Evolutionary conservation across 2,797 vertebrate species (phyloP).

Genomic region (Emys orbicularis): DNA sequence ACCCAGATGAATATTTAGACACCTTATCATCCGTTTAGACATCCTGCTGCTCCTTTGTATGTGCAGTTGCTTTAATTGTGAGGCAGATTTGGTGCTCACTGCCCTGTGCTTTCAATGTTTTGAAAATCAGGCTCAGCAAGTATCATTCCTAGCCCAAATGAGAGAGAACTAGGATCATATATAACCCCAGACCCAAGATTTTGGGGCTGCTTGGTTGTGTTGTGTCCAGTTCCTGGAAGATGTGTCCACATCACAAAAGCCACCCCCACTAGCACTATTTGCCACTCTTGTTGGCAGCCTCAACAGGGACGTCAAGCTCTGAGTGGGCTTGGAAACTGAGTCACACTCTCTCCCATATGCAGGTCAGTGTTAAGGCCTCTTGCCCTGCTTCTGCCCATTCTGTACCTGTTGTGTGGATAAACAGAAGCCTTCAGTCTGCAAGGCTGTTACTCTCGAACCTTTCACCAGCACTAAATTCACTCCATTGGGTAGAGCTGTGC

Average conservation of each 20-base stretch:
- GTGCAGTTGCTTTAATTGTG: not conserved
- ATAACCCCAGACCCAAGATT: rapidly evolving
- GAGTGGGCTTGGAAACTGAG: not conserved
- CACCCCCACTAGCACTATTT: not conserved
- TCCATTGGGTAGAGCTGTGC: not conserved
- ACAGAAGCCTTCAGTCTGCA: not conserved
- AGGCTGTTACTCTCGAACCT: not conserved
- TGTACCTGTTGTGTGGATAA: not conserved
- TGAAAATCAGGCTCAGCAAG: not conserved
- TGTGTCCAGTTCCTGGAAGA: not conserved
- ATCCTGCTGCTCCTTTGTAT: not conserved
- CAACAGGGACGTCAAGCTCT: not conserved
- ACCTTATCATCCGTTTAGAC: not conserved
- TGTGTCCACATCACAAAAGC: not conserved
- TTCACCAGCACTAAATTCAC: not conserved
- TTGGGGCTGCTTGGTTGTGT: not conserved
- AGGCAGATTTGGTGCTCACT: not conserved
- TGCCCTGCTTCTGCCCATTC: not conserved
- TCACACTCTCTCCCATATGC: not conserved
- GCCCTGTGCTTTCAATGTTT: not conserved
- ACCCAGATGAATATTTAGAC: not conserved
- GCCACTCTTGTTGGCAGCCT: not conserved
- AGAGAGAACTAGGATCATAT: rapidly evolving
- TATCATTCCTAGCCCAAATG: not conserved
- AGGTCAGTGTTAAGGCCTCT: not conserved